Base-by-base conservation (phyloP, 2,888 invertebrate species). In the Therioaphis trifolii region DNA sequence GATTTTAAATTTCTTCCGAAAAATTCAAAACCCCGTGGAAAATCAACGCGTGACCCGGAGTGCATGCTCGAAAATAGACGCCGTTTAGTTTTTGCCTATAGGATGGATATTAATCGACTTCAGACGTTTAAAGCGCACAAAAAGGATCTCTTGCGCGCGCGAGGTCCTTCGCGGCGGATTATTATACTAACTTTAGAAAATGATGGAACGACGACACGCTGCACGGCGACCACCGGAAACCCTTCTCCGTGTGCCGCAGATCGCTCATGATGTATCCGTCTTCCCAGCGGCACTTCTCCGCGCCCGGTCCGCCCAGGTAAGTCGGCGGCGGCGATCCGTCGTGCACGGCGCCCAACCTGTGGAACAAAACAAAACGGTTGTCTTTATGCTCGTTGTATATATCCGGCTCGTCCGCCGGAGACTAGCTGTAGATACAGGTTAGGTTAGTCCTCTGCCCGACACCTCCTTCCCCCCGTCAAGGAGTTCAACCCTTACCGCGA, bases 211-310 rank as follows among this genome's bases (percentile, higher is more conserved):
- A 96, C 86, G 95, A 93, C 82, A 96, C 93, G 87, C 95, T 96
- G 90, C 97, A 97, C 29, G 96, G 93, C 12, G 96, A 96, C 97
- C 97, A 97, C 87, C 95, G 91, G 91, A 97, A 97, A 40, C 97
- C 97, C 88, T 96, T 93, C 90, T 97, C 97, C 0, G 97, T 97
- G 89, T 97, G 97, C 87, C 97, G 91, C 85, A 97, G 91, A 90
- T 97, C 97, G 79, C 96, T 96, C 96, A 97, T 97, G 88, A 97
- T 97, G 90, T 94, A 97, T 80, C 97, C 97, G 89, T 97, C 97
- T 88, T 97, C 96, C 97, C 97, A 97, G 86, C 96, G 93, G 87
- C 97, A 97, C 88, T 96, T 95, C 88, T 96, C 96, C 27, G 97
- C 97, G 21, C 97, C 97, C 0, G 97, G 97, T 40, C 97, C 97